Conservation (phyloP, 2,888 invertebrate genomes). For the Drosophila colorata region DNA sequence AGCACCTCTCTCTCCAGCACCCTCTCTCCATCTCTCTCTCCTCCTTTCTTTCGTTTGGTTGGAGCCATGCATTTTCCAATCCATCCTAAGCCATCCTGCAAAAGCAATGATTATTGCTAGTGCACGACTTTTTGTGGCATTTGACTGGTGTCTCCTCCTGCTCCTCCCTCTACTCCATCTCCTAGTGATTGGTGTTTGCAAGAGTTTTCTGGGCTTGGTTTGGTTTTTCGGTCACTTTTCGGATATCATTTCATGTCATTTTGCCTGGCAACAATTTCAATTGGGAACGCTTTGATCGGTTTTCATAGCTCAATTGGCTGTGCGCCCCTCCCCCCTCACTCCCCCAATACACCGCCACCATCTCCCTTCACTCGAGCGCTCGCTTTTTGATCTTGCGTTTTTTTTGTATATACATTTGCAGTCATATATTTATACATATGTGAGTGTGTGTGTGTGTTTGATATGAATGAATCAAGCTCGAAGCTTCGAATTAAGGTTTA, state of each 20-base stretch:
- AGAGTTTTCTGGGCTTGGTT: conserved; percentile 52
- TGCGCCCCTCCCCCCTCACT: neutral
- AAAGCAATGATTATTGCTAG: conserved; percentile 70
- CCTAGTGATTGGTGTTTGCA: conserved; percentile 57
- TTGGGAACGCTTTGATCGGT: conserved; percentile 68
- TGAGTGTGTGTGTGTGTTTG: conserved; percentile 18
- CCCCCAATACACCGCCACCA: conserved; percentile 1
- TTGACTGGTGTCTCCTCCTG: conserved; percentile 44
- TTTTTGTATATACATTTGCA: conserved; percentile 41
- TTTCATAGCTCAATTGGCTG: conserved; percentile 72
- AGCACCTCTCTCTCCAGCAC: too few relatives aligned
- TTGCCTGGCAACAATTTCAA: conserved; percentile 71
- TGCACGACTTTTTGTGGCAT: conserved; percentile 77
- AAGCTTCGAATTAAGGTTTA: conserved; percentile 77
- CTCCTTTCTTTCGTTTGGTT: conserved; percentile 2
- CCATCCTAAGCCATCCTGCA: conserved; percentile 37
- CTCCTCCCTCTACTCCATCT: conserved; percentile 1
- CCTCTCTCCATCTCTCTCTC: neutral
- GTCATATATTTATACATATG: too few relatives aligned
- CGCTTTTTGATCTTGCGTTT: conserved; percentile 37
- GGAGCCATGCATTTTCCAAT: conserved; percentile 7
- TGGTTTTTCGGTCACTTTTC: conserved; percentile 44
- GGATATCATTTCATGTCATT: conserved; percentile 63
- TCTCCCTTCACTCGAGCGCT: neutral
- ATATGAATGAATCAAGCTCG: conserved; percentile 75